These are phyloP conservation scores for Chelonus insularis DNA, from an alignment of 1,140 invertebrate species.

Conservation along the genomic window DNA sequence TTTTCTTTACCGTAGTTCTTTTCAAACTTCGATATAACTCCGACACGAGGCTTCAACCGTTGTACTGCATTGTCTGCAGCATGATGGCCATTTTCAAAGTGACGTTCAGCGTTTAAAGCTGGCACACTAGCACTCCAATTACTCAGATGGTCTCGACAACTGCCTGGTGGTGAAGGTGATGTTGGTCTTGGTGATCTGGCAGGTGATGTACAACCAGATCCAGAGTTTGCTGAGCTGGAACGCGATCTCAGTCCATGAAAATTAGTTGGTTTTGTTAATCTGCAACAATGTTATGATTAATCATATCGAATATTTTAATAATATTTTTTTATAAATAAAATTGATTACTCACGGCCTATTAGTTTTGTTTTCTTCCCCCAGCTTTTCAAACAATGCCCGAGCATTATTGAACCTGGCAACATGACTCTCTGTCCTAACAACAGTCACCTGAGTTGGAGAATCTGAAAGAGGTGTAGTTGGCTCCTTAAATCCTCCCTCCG, in stretches of 20 bases:
- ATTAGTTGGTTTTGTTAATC: constrained; percentile 48
- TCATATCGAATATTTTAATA: background rate
- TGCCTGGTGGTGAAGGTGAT: constrained; percentile 56
- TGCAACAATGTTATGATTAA: constrained; percentile 20
- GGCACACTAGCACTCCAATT: constrained; percentile 57
- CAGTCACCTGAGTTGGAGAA: constrained; percentile 66
- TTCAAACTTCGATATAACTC: constrained; percentile 37
- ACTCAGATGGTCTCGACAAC: constrained; percentile 45
- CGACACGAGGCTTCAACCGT: constrained; percentile 35
- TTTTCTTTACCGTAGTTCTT: constrained; percentile 54
- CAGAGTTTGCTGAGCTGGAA: constrained; percentile 65
- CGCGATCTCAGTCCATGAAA: constrained; percentile 59
- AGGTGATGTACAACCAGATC: constrained; percentile 63
- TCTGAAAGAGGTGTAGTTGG: constrained; percentile 52
- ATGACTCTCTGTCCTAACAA: constrained; percentile 86
- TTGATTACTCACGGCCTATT: constrained; percentile 52
- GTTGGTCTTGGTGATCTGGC: constrained; percentile 52
- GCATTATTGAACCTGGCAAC: constrained; percentile 90
- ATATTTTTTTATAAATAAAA: background rate
- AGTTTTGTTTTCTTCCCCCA: constrained; percentile 75
- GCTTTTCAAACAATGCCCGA: constrained; percentile 87
- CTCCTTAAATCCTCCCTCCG: constrained; percentile 49
- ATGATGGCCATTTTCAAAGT: constrained; percentile 53
- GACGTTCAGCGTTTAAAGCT: constrained; percentile 52
- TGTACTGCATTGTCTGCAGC: constrained; percentile 35